A percentile compares a stretch with the other conserved stretches of the same genome.
Evolutionary conservation across 2,113 vertebrate species (phyloP).

Genomic region (Saccopteryx leptura): DNA sequence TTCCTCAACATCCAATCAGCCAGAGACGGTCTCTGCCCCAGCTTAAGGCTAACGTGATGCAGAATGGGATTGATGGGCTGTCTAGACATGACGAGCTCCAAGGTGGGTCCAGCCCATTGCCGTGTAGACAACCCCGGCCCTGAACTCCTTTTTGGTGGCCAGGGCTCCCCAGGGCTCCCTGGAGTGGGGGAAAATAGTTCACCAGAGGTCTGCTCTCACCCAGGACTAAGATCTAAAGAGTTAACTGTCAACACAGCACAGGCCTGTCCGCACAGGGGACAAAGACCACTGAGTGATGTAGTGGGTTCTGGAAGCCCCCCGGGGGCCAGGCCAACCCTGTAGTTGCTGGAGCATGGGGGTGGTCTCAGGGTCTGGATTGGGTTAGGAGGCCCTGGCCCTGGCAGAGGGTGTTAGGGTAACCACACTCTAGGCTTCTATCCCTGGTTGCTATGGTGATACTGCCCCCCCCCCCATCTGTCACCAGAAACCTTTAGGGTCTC

Average conservation of each 20-base stretch:
- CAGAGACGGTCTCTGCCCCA: not conserved
- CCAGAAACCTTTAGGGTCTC: not conserved
- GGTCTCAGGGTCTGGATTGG: not conserved
- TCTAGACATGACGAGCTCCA: fast-evolving
- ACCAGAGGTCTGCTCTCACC: not conserved
- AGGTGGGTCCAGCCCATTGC: not conserved
- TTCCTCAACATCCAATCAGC: not conserved
- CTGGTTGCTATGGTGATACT: not conserved
- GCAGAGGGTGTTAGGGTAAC: not conserved
- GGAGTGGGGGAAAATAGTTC: not conserved
- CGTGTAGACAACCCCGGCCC: fast-evolving
- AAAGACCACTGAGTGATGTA: not conserved
- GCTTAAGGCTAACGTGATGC: fast-evolving
- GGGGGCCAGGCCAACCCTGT: too few species aligned
- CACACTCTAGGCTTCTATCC: not conserved
- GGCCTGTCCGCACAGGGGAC: not conserved
- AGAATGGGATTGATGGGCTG: fast-evolving
- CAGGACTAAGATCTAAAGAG: not conserved
- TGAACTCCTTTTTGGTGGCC: not conserved
- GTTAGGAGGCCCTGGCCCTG: not conserved
- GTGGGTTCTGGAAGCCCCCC: not conserved
- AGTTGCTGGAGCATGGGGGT: not conserved
- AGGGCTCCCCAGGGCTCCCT: not conserved
- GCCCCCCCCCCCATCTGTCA: not conserved
- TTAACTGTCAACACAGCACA: not conserved